These are phyloP conservation scores for Motacilla tschutschensis DNA, from an alignment of 2,113 vertebrate species.

Conservation along the genomic window DNA sequence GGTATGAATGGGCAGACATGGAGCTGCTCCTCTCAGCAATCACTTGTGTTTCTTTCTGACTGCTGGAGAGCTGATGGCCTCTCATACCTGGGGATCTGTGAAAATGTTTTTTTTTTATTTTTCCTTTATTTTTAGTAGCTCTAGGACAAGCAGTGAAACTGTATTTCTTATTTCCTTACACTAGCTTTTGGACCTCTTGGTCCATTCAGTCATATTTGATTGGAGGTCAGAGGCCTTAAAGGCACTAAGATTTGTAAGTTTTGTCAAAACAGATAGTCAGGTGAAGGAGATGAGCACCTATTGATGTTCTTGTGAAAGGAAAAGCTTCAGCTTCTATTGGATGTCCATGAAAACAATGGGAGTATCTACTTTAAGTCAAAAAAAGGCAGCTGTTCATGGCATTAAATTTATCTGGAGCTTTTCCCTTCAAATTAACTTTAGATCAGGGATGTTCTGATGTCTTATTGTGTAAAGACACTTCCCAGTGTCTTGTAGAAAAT, in stretches of 20 bases:
- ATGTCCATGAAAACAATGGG: background rate
- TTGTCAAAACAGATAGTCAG: background rate
- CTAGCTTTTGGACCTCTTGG: background rate
- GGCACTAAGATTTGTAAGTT: background rate
- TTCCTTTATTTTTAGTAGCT: background rate
- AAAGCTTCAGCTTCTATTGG: background rate
- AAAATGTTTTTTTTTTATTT: background rate
- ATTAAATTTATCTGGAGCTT: background rate
- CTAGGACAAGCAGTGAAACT: background rate
- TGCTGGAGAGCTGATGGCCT: background rate
- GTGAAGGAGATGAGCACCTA: background rate
- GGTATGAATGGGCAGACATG: fast-evolving
- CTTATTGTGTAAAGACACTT: background rate
- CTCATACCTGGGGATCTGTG: background rate
- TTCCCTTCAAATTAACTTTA: background rate
- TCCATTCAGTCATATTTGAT: background rate
- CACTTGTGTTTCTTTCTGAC: background rate
- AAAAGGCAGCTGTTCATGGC: background rate
- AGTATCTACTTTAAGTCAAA: background rate
- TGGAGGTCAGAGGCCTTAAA: background rate
- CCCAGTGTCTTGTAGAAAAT: background rate
- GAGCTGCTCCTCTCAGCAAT: background rate
- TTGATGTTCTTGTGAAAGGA: background rate
- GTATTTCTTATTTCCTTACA: background rate
- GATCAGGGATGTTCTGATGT: background rate